These are phyloP conservation scores for Dermochelys coriacea DNA, from an alignment of 2,797 vertebrate genomes.

Conservation along the genomic window DNA sequence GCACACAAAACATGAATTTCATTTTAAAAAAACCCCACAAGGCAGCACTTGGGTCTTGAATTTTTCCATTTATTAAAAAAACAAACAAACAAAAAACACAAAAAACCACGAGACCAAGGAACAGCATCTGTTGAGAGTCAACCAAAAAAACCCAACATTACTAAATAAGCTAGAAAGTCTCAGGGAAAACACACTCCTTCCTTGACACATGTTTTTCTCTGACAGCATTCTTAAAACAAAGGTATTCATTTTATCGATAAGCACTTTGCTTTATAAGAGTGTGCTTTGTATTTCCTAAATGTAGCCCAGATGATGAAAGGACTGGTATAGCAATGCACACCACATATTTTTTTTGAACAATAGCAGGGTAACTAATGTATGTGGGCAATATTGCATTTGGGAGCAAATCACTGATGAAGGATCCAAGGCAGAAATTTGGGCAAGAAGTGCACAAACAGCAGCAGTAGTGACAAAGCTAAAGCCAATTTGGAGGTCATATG, in stretches of 20 bases:
- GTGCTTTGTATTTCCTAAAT: neutral
- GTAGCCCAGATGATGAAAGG: neutral
- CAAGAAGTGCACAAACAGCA: too few relatives aligned
- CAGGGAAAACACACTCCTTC: neutral
- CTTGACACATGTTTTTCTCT: neutral
- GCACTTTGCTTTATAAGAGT: neutral
- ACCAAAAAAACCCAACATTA: neutral
- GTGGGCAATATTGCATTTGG: accelerated
- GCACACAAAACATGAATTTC: neutral
- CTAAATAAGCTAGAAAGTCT: neutral
- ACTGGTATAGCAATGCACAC: neutral
- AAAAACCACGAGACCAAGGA: too few relatives aligned
- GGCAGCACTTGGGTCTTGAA: neutral
- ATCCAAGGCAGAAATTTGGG: too few relatives aligned
- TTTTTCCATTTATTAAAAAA: neutral
- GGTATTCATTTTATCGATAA: neutral
- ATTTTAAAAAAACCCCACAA: neutral
- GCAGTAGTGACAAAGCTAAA: too few relatives aligned
- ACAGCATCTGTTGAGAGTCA: neutral
- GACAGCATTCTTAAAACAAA: neutral
- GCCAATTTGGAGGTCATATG: too few relatives aligned
- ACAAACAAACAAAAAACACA: neutral
- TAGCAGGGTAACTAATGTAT: neutral
- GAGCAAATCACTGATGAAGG: neutral
- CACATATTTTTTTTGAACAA: neutral